Percentiles rank a stretch among this genome's conserved stretches.
Evolutionary conservation across 2,888 invertebrate genomes (phyloP).

Genomic region (Amphipyra tragopoginis): DNA sequence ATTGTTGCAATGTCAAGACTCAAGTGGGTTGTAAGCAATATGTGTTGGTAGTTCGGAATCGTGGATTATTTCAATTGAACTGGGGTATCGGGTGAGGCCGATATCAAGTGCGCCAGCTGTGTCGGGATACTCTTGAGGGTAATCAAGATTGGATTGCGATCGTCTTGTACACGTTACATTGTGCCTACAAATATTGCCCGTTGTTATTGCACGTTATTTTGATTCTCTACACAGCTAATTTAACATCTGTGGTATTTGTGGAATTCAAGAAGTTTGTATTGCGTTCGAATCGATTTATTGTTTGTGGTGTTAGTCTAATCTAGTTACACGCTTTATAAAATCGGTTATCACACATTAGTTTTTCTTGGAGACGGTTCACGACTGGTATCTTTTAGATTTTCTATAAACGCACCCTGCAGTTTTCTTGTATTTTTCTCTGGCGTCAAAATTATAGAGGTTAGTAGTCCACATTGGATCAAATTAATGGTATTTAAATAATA

Average conservation of each 20-base stretch:
- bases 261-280: conserved; percentile 30
- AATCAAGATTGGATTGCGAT: conserved; percentile 49
- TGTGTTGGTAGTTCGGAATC: conserved; percentile 51
- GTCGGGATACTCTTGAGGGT: conserved; percentile 33
- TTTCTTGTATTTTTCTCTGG: neutral
- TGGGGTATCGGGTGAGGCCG: conserved; percentile 54
- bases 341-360: neutral
- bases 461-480: conserved; percentile 19
- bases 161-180: conserved; percentile 22
- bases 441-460: conserved; percentile 32
- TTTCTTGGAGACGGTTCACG: neutral
- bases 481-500: conserved; percentile 26
- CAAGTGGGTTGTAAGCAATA: conserved; percentile 78
- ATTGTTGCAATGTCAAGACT: conserved; percentile 78
- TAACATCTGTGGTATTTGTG: conserved; percentile 32
- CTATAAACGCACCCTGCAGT: neutral
- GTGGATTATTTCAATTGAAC: conserved; percentile 75
- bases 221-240: conserved; percentile 37
- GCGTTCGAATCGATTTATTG: conserved; percentile 20
- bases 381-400: conserved; percentile 11
- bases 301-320: conserved; percentile 18
- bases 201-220: conserved; percentile 46
- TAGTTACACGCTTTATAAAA: conserved; percentile 1
- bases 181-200: conserved; percentile 32
- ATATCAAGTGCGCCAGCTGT: conserved; percentile 49